Evolutionary conservation across 2,888 invertebrate species (phyloP).

Genomic region (Gastracanthus pulcherrimus): DNA sequence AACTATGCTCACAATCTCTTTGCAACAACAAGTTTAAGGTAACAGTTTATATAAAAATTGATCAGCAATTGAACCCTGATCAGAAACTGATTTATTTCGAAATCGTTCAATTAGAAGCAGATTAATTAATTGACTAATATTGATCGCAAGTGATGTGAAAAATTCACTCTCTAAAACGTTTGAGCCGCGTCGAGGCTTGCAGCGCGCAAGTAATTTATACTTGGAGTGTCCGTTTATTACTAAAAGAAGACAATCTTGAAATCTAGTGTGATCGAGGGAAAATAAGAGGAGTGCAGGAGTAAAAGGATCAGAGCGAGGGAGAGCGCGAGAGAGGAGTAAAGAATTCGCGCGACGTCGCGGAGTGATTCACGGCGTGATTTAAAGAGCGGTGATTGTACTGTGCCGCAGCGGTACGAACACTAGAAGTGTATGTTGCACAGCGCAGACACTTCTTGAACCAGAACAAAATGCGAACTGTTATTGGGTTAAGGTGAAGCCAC

Average conservation of each 20-base stretch:
- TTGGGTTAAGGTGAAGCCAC: conserved; percentile 69
- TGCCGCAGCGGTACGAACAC: not conserved
- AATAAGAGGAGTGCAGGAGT: not conserved
- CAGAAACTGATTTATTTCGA: too few relatives aligned
- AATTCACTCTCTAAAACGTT: not conserved
- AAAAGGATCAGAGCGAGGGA: not conserved
- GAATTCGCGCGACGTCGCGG: conserved; percentile 65
- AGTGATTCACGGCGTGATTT: conserved; percentile 71
- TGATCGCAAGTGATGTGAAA: not conserved
- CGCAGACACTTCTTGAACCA: conserved; percentile 66
- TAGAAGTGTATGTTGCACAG: conserved; percentile 61
- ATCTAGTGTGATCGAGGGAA: conserved; percentile 60
- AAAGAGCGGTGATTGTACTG: conserved; percentile 62
- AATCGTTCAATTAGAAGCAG: not conserved
- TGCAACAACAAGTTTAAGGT: too few relatives aligned
- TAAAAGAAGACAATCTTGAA: conserved; percentile 23
- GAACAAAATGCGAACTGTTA: conserved; percentile 62
- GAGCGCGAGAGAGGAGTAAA: conserved; percentile 41
- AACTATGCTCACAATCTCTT: too few relatives aligned
- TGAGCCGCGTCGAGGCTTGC: not conserved
- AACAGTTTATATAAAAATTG: too few relatives aligned
- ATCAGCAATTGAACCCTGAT: too few relatives aligned
- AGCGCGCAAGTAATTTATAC: not conserved
- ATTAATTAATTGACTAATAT: conserved; percentile 7
- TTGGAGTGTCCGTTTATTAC: not conserved